phyloP scores from a whole-genome alignment of 2,113 vertebrate genomes.

The Pimephales promelas region DNA sequence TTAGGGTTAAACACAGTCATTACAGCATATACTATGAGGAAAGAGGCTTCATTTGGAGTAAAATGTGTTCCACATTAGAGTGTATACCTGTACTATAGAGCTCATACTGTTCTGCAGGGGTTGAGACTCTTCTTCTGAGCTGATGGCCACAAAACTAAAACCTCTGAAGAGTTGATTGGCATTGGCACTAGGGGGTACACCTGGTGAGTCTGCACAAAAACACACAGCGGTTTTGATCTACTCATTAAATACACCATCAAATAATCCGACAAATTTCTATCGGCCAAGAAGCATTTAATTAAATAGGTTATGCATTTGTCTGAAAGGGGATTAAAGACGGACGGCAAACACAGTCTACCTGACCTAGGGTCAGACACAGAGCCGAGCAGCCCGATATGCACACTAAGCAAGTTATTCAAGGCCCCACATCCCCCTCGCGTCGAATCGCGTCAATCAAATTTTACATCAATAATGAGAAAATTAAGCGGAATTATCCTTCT shows the following conservation, averaged over 20 bases:
- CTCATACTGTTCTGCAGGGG: constrained; percentile 77
- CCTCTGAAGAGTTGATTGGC: constrained; percentile 85
- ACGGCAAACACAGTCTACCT: background rate
- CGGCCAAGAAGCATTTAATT: constrained; percentile 38
- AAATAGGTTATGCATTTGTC: constrained; percentile 31
- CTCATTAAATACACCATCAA: background rate
- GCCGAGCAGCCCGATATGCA: too few relatives aligned
- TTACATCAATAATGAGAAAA: too few relatives aligned
- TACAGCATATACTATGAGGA: background rate
- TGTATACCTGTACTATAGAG: constrained; percentile 82
- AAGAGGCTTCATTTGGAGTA: background rate
- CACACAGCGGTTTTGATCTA: background rate
- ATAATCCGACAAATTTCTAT: background rate
- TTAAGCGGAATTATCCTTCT: too few relatives aligned
- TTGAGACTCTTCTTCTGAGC: constrained; percentile 81
- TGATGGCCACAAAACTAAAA: constrained; percentile 86
- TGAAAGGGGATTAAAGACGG: background rate
- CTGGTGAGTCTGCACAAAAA: constrained; percentile 79
- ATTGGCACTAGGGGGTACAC: constrained; percentile 85
- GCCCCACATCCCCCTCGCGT: too few relatives aligned
- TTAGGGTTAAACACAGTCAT: background rate
- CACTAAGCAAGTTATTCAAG: too few relatives aligned
- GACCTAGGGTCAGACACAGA: background rate
- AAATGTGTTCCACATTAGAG: background rate
- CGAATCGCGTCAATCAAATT: too few relatives aligned